phyloP scores from a whole-genome alignment of 2,797 vertebrate genomes.

The Muscicapa striata region DNA sequence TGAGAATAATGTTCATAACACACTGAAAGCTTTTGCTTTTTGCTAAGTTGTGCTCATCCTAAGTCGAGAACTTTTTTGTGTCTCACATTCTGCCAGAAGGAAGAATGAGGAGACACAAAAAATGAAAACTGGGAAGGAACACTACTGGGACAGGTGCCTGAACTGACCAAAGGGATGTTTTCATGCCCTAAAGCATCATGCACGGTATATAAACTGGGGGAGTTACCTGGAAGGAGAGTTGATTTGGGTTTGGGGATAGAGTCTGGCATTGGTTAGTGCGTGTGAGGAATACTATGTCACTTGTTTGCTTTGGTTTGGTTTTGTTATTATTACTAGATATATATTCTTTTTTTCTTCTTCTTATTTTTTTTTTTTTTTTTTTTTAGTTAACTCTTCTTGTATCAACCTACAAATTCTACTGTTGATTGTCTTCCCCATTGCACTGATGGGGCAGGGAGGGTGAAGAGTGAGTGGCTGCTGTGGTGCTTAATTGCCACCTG shows the following conservation, averaged over 20 bases:
- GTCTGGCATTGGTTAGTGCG: fast-evolving
- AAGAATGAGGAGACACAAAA: too few relatives aligned
- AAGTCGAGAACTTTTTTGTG: not conserved
- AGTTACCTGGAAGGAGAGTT: not conserved
- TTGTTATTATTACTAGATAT: not conserved
- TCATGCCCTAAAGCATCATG: not conserved
- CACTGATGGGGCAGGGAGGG: fast-evolving
- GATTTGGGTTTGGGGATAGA: not conserved
- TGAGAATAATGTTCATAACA: not conserved
- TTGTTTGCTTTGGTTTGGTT: not conserved
- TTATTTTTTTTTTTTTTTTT: not conserved
- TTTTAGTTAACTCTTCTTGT: not conserved
- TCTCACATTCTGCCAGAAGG: not conserved
- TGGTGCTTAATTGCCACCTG: not conserved
- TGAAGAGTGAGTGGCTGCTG: not conserved
- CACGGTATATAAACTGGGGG: not conserved
- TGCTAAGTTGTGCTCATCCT: not conserved
- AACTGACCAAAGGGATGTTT: not conserved
- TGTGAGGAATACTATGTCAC: not conserved
- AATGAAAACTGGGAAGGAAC: not conserved
- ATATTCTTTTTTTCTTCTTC: too few relatives aligned
- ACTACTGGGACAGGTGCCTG: fast-evolving
- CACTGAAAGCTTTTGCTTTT: not conserved
- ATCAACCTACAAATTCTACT: not conserved
- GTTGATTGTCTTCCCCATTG: not conserved